Evolutionary conservation across 2,888 invertebrate species (phyloP), one percentile per base, ranked within the genome.

Genomic region (Chromoteleia sp.): DNA sequence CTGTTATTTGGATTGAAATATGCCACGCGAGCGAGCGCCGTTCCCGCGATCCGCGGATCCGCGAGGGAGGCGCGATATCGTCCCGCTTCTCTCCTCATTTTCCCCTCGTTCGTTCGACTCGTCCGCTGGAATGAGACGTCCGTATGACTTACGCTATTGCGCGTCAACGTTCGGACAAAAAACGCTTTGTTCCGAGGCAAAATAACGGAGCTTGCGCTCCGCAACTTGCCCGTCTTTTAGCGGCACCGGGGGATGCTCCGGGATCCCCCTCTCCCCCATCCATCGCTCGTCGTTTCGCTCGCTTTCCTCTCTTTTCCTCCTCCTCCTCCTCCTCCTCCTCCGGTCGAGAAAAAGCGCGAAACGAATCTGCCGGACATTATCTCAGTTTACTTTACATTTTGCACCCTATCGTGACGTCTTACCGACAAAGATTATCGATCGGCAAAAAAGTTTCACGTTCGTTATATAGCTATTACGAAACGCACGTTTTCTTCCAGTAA

Each of bases 311-410:
- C n/a, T n/a, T n/a, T n/a, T n/a, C n/a, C n/a, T n/a, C n/a, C n/a
- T n/a, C n/a, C n/a, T n/a, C n/a, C n/a, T n/a, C n/a, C n/a, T n/a
- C n/a, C n/a, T n/a, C n/a, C n/a, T n/a, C n/a, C n/a, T n/a, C n/a
- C n/a, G n/a, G n/a, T n/a, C 43, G 58, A 76, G 85, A 90, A 90
- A 89, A 90, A 88, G 86, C 86, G 86, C 84, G 84, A 73, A 88
- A 67, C 76, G 88, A 91, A 91, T 91, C 87, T 80, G 84, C 89
- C 89, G 90, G 91, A 91, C 91, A 91, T 91, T 90, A 88, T 91
- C 88, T 87, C 82, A 83, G 84, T 83, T 75, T 81, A 73, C 81
- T 83, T 67, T 82, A 73, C 67, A 81, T 81, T 80, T 83, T 81
- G 61, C 81, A 70, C 73, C 68, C 70, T 58, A 75, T 75, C 75